These are phyloP conservation scores for Myxocyprinus asiaticus DNA, from an alignment of 2,113 vertebrate species.

Conservation along the genomic window DNA sequence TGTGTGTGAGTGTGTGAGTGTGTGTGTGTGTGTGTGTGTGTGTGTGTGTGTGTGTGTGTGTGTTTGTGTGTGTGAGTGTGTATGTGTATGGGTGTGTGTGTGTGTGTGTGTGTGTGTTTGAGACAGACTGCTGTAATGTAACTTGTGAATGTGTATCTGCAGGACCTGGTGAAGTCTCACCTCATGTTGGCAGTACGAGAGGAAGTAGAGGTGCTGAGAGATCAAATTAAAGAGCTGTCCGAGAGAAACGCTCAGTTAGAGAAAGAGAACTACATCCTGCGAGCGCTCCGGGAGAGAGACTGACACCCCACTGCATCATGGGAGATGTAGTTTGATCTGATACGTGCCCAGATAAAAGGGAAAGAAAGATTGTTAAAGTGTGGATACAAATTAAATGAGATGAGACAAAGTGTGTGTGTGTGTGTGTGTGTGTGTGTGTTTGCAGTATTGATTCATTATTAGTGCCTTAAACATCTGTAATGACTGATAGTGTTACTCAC, in stretches of 20 bases:
- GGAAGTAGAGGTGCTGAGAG: slow-evolving; percentile 55
- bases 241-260: slow-evolving; percentile 58
- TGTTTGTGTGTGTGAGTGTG: too few species aligned
- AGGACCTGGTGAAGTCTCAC: slow-evolving; percentile 59
- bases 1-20: too few species aligned
- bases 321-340: slow-evolving; percentile 19
- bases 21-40: too few species aligned
- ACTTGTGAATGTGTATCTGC: slow-evolving; percentile 4
- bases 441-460: not conserved
- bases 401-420: not conserved
- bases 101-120: not conserved
- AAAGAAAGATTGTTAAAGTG: not conserved
- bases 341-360: not conserved
- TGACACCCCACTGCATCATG: slow-evolving; percentile 34
- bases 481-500: not conserved
- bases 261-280: slow-evolving; percentile 58
- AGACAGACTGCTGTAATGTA: not conserved
- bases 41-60: too few species aligned
- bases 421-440: too few species aligned
- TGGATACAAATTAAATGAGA: not conserved
- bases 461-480: slow-evolving; percentile 26
- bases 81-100: not conserved
- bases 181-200: slow-evolving; percentile 58
- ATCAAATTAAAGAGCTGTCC: slow-evolving; percentile 54
- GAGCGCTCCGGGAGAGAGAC: slow-evolving; percentile 43